These are phyloP conservation scores for Criorhina ranunculi DNA, from an alignment of 2,888 invertebrate genomes.

Conservation along the genomic window DNA sequence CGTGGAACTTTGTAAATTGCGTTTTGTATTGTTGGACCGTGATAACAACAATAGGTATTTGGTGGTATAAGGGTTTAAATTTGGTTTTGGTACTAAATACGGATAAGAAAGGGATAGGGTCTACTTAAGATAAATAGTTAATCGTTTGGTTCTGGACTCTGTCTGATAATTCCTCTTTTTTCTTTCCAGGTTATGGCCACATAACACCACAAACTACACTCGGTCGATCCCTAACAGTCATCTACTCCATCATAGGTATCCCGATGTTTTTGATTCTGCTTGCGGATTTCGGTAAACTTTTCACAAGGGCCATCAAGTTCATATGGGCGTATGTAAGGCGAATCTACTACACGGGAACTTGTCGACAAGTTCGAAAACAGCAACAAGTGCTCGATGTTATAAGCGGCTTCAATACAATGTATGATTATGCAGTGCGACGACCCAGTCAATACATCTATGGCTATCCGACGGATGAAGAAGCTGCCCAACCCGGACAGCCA, in stretches of 20 bases:
- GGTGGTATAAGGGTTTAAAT: not conserved
- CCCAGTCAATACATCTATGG: slow-evolving; percentile 88
- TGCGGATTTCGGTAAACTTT: slow-evolving; percentile 97
- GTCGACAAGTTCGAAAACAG: slow-evolving; percentile 90
- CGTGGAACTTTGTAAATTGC: slow-evolving; percentile 95
- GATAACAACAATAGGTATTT: slow-evolving; percentile 95
- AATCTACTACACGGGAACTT: slow-evolving; percentile 94
- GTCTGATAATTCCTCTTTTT: slow-evolving; percentile 44
- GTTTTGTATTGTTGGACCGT: slow-evolving; percentile 94
- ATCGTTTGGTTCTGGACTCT: not conserved
- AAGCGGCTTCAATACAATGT: slow-evolving; percentile 92
- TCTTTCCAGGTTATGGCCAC: slow-evolving; percentile 95
- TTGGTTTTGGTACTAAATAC: not conserved
- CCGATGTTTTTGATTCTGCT: slow-evolving; percentile 97
- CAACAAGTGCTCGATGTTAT: slow-evolving; percentile 92
- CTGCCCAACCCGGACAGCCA: slow-evolving; percentile 78
- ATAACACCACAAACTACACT: slow-evolving; percentile 95
- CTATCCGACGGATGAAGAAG: slow-evolving; percentile 83
- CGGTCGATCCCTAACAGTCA: slow-evolving; percentile 94
- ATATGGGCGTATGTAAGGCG: slow-evolving; percentile 94
- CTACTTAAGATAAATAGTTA: no score
- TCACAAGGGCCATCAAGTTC: slow-evolving; percentile 95
- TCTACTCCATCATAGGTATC: slow-evolving; percentile 97
- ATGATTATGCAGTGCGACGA: slow-evolving; percentile 91
- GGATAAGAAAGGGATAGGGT: no score